These are phyloP conservation scores for Rhinogobius similis DNA, from an alignment of 2,113 vertebrate species.

Conservation along the genomic window DNA sequence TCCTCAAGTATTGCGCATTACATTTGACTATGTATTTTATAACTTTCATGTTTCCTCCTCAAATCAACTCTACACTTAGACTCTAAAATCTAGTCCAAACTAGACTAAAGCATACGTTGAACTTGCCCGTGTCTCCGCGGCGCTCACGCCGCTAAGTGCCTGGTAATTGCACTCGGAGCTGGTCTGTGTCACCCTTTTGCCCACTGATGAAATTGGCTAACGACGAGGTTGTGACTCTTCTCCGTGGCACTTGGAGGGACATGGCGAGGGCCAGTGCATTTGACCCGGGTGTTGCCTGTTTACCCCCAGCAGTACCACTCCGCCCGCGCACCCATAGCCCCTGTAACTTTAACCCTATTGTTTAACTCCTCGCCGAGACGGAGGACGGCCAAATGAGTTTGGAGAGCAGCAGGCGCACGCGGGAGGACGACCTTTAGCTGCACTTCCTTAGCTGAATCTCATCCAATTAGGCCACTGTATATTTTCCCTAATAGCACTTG, in stretches of 20 bases:
- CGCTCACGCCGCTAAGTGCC: slow-evolving; percentile 43
- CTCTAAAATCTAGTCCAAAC: not conserved
- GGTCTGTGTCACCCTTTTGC: slow-evolving; percentile 56
- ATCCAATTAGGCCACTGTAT: slow-evolving; percentile 99
- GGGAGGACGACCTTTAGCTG: slow-evolving; percentile 95
- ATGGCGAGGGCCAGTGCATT: slow-evolving; percentile 35
- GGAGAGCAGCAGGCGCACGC: slow-evolving; percentile 91
- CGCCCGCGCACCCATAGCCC: slow-evolving; percentile 73
- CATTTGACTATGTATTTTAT: no score
- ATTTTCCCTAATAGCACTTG: slow-evolving; percentile 99
- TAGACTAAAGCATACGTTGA: not conserved
- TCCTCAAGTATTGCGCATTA: no score
- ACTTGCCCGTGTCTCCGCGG: not conserved
- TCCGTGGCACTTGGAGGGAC: slow-evolving; percentile 41
- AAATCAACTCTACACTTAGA: not conserved
- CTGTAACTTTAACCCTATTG: slow-evolving; percentile 92
- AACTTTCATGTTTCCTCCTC: no score
- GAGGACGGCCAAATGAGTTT: slow-evolving; percentile 83
- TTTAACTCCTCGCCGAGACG: slow-evolving; percentile 84
- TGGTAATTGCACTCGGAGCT: slow-evolving; percentile 59
- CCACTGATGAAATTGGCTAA: slow-evolving; percentile 70
- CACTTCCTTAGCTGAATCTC: slow-evolving; percentile 99
- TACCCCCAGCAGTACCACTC: slow-evolving; percentile 57
- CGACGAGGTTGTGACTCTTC: slow-evolving; percentile 58
- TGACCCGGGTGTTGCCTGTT: slow-evolving; percentile 70